These are phyloP conservation scores for Enhydra lutris DNA, from an alignment of 2,113 vertebrate genomes.

Conservation along the genomic window DNA sequence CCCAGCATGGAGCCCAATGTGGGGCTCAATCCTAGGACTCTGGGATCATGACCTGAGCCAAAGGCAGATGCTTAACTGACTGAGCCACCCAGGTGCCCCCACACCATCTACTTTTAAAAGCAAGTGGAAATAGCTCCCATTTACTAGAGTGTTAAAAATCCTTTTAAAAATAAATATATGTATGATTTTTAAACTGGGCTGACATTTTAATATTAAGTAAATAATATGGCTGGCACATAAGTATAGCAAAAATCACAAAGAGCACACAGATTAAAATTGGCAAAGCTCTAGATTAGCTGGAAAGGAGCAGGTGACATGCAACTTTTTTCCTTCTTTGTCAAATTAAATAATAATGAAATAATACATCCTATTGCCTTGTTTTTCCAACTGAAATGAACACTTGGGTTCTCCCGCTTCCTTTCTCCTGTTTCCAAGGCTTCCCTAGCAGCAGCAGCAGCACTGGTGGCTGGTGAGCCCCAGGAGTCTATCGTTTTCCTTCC, in stretches of 20 bases:
- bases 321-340: slow-evolving; percentile 17
- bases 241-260: neutral
- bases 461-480: neutral
- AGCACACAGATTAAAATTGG: neutral
- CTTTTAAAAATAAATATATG: slow-evolving; percentile 3
- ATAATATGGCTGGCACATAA: neutral
- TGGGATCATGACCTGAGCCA: no score
- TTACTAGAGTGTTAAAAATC: neutral
- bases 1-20: no score
- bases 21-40: no score
- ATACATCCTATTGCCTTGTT: neutral
- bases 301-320: neutral
- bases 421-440: neutral
- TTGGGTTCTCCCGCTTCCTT: neutral
- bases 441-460: neutral
- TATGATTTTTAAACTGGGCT: neutral
- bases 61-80: no score
- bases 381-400: neutral
- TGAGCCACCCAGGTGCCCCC: neutral
- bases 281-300: neutral
- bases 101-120: neutral
- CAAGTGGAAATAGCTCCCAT: slow-evolving; percentile 2
- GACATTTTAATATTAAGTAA: slow-evolving; percentile 19
- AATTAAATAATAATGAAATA: slow-evolving; percentile 40
- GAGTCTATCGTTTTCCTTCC: neutral